phyloP scores from a whole-genome alignment of 2,113 vertebrate species.

The Raja brachyura region DNA sequence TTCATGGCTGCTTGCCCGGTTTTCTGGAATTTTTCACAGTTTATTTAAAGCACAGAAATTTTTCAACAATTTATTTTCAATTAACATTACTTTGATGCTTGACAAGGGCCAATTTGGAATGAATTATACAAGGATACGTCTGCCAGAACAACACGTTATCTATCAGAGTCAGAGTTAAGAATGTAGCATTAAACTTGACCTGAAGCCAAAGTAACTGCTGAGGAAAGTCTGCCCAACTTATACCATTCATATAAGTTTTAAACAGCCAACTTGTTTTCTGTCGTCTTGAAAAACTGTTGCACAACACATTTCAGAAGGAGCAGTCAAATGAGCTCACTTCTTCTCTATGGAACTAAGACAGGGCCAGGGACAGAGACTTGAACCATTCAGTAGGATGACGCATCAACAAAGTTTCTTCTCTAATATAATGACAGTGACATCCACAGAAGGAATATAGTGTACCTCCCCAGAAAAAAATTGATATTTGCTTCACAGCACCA shows the following conservation, averaged over 20 bases:
- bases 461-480: background rate
- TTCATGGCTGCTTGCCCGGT: background rate
- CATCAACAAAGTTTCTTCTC: background rate
- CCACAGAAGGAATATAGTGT: background rate
- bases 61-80: background rate
- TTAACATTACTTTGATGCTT: background rate
- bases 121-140: background rate
- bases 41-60: background rate
- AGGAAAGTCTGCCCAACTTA: background rate
- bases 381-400: background rate
- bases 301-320: background rate
- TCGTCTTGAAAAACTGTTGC: background rate
- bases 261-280: background rate
- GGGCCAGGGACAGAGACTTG: background rate
- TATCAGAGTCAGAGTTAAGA: background rate
- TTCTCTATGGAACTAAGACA: background rate
- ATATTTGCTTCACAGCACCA: background rate
- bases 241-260: background rate
- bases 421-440: background rate
- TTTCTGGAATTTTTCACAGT: background rate
- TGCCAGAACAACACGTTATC: background rate
- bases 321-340: background rate
- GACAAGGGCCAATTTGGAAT: background rate
- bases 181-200: background rate
- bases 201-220: background rate